A percentile compares a stretch with the other conserved stretches of the same genome.
These are phyloP conservation scores for Rhadina sibilatrix DNA, from an alignment of 2,113 vertebrate species.

Conservation along the genomic window DNA sequence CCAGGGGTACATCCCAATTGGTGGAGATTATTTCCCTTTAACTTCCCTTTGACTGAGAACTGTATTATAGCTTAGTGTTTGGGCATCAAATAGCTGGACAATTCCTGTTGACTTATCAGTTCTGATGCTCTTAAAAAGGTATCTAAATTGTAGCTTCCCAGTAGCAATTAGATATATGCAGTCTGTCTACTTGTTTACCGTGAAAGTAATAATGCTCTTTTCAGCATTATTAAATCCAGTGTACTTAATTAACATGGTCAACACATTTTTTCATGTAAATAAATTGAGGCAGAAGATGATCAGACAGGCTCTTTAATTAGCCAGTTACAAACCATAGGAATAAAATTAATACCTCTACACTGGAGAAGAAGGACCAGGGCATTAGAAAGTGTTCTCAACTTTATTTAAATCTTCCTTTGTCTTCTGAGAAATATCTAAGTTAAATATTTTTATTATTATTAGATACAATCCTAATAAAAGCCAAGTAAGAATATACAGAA, in stretches of 20 bases:
- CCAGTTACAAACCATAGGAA: not conserved
- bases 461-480: not conserved
- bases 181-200: not conserved
- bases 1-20: not conserved
- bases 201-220: not conserved
- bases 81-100: not conserved
- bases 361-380: not conserved
- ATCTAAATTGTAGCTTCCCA: not conserved
- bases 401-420: not conserved
- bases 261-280: not conserved
- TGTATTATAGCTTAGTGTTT: rapidly evolving
- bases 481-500: not conserved
- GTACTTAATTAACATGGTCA: not conserved
- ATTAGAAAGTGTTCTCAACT: not conserved
- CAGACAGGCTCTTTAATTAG: not conserved
- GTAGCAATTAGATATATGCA: not conserved
- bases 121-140: not conserved
- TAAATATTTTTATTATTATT: not conserved
- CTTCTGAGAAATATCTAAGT: not conserved
- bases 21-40: not conserved
- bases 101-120: not conserved
- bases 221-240: not conserved
- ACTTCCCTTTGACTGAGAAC: not conserved
- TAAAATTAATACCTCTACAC: not conserved
- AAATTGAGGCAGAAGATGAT: not conserved